phyloP scores from a whole-genome alignment of 2,113 vertebrate species.

The human (Homo sapiens) region GRCh38 chr1:216680001-216680500 shows the following conservation, averaged over 20 bases:
- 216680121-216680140: constrained; percentile 37
- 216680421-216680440: not conserved
- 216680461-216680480: not conserved
- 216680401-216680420: not conserved
- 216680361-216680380: not conserved
- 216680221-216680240: not conserved
- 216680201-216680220: not conserved
- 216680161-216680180: not conserved
- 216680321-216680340: not conserved
- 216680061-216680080: not conserved
- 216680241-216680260: not conserved
- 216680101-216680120: not conserved
- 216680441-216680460: not conserved
- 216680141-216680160: not conserved
- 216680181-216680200: not conserved
- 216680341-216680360: accelerated
- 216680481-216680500: not conserved
- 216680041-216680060: constrained; percentile 40
- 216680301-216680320: not conserved
- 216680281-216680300: not conserved
- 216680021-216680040: constrained; percentile 19
- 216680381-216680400: not conserved
- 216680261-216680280: not conserved
- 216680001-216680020: not conserved
- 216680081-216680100: not conserved